Evolutionary conservation across 2,888 invertebrate genomes (phyloP).

Genomic region (Nemotelus nigrinus): DNA sequence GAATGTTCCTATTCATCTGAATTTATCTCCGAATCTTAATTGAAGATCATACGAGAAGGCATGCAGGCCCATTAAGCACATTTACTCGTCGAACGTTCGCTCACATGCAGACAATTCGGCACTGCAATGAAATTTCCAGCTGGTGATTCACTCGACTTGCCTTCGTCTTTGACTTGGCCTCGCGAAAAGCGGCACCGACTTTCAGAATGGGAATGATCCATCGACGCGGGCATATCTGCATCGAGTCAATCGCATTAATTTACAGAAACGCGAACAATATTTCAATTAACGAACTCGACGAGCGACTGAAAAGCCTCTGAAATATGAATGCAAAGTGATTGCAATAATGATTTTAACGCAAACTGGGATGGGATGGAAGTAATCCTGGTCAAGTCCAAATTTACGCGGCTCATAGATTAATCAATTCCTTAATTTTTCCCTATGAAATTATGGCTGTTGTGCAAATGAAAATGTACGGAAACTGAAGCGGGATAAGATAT

Average conservation of each 20-base stretch:
- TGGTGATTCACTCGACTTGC: constrained; percentile 11
- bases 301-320: neutral
- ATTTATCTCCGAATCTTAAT: constrained; percentile 33
- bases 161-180: neutral
- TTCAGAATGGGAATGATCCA: neutral
- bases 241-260: constrained; percentile 16
- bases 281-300: constrained; percentile 15
- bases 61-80: constrained; percentile 6
- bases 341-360: too few species aligned
- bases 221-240: constrained; percentile 2
- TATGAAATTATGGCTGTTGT: too few species aligned
- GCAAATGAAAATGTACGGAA: too few species aligned
- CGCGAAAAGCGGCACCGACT: neutral
- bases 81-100: neutral
- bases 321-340: too few species aligned
- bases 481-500: too few species aligned
- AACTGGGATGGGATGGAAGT: too few species aligned
- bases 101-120: constrained; percentile 9
- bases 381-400: too few species aligned
- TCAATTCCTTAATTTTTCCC: too few species aligned
- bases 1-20: constrained; percentile 18
- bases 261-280: constrained; percentile 31
- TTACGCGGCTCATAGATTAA: too few species aligned
- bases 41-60: constrained; percentile 15
- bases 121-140: constrained; percentile 7